A percentile compares a stretch with the other conserved stretches of the same genome.
Evolutionary conservation across 2,797 vertebrate genomes (phyloP).

Genomic region (Enoplosus armatus): DNA sequence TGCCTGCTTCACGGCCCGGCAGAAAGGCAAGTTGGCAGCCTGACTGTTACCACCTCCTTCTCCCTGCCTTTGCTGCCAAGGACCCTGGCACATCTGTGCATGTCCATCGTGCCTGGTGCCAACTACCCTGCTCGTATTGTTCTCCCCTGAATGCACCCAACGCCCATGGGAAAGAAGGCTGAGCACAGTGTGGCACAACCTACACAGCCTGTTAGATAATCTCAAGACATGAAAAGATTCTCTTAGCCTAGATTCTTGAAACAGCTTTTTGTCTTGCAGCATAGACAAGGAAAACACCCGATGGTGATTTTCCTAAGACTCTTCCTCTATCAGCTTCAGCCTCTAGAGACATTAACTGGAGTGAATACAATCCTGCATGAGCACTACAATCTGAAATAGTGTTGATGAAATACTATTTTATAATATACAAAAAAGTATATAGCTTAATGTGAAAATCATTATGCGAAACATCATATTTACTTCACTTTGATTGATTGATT

Average conservation of each 20-base stretch:
- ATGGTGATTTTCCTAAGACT: constrained; percentile 40
- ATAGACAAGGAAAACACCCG: constrained; percentile 49
- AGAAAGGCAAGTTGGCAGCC: constrained; percentile 68
- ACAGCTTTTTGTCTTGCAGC: constrained; percentile 54
- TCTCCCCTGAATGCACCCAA: constrained; percentile 75
- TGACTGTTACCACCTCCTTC: constrained; percentile 53
- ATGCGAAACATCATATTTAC: background rate
- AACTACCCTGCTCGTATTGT: constrained; percentile 68
- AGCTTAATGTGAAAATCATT: background rate
- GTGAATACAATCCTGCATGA: background rate
- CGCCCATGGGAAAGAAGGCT: constrained; percentile 68
- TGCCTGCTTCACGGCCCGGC: constrained; percentile 61
- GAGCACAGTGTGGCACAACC: constrained; percentile 65
- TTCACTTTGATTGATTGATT: background rate
- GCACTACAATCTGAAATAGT: background rate
- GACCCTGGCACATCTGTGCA: constrained; percentile 77
- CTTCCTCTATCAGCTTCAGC: constrained; percentile 29
- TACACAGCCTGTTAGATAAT: constrained; percentile 75
- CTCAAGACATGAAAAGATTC: constrained; percentile 72
- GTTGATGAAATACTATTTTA: background rate
- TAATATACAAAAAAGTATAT: background rate
- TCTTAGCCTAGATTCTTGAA: constrained; percentile 73
- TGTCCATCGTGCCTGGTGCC: constrained; percentile 65
- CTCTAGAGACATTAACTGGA: constrained; percentile 10
- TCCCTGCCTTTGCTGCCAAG: constrained; percentile 64